phyloP scores from a whole-genome alignment of 1,140 invertebrate genomes.

The Bombyx mori region ASM3026992v2 NC_085109.1:6065501-6066000 shows the following conservation, averaged over 20 bases:
- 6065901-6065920: too few species aligned
- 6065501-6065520: conserved; percentile 4
- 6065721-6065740: background rate
- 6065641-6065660: conserved; percentile 14
- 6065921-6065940: too few species aligned
- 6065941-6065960: too few species aligned
- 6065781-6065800: background rate
- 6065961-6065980: too few species aligned
- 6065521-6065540: conserved; percentile 12
- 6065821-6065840: too few species aligned
- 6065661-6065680: conserved; percentile 14
- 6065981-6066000: too few species aligned
- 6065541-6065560: conserved; percentile 6
- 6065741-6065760: background rate
- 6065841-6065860: too few species aligned
- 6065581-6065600: conserved; percentile 7
- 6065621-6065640: conserved; percentile 4
- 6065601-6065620: background rate
- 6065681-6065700: conserved; percentile 2
- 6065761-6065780: background rate
- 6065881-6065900: too few species aligned
- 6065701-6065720: conserved; percentile 4
- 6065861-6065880: too few species aligned
- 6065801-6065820: too few species aligned
- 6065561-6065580: conserved; percentile 1